A percentile compares a stretch with the other conserved stretches of the same genome.
phyloP scores from a whole-genome alignment of 2,888 invertebrate genomes.

The Monoplex corrugatus region DNA sequence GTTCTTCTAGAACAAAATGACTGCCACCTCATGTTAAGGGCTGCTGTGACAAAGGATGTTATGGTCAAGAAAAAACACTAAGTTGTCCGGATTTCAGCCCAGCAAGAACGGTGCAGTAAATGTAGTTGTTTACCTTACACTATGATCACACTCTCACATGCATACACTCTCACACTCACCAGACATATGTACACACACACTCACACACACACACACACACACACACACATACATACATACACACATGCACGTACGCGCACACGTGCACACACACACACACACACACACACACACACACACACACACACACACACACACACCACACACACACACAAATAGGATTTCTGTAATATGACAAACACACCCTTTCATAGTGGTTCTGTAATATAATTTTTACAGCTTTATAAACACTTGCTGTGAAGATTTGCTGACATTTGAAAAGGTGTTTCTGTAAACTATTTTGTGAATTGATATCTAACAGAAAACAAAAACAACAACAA shows the following conservation, averaged over 20 bases:
- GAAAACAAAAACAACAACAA: too few species aligned
- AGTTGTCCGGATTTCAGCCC: background rate
- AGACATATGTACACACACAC: background rate
- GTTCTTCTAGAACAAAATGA: too few species aligned
- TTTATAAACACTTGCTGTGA: too few species aligned
- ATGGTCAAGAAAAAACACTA: too few species aligned
- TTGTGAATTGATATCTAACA: too few species aligned
- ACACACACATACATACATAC: slow-evolving; percentile 8
- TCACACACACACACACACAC: slow-evolving; percentile 7
- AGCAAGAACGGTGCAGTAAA: background rate
- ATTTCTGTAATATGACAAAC: too few species aligned
- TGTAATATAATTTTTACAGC: background rate
- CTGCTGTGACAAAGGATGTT: too few species aligned
- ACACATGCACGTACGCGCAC: background rate
- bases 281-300: background rate
- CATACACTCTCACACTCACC: background rate
- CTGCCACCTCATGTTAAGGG: too few species aligned
- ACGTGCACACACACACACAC: background rate
- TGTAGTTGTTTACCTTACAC: background rate
- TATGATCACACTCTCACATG: too few species aligned
- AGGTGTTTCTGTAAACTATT: too few species aligned
- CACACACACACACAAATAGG: slow-evolving; percentile 14
- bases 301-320: slow-evolving; percentile 6
- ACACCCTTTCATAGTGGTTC: too few species aligned
- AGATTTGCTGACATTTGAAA: too few species aligned